A percentile compares a stretch with the other conserved stretches of the same genome.
These are phyloP conservation scores for Pelecanoides urinatrix DNA, from an alignment of 2,113 vertebrate genomes.

Conservation along the genomic window DNA sequence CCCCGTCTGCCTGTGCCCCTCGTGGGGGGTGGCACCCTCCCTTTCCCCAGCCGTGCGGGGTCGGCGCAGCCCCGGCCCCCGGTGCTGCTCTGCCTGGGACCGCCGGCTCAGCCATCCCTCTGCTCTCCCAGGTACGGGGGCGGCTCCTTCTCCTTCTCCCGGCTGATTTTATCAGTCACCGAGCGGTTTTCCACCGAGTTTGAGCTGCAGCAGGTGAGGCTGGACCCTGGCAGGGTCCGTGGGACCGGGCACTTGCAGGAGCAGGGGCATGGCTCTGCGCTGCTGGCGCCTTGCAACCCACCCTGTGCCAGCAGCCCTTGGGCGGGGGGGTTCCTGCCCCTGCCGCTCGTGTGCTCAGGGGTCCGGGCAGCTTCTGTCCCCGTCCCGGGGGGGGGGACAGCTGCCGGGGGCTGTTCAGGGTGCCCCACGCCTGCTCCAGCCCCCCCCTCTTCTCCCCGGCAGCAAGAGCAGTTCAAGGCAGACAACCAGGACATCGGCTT, in stretches of 20 bases:
- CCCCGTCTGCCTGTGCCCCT: fast-evolving
- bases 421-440: neutral
- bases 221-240: fast-evolving
- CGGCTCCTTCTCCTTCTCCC: conserved; percentile 87
- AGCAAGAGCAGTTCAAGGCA: conserved; percentile 84
- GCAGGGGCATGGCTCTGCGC: fast-evolving
- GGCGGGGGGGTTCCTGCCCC: neutral
- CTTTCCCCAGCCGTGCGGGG: neutral
- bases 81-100: fast-evolving
- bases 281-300: neutral
- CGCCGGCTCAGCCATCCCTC: neutral
- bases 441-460: neutral
- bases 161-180: conserved; percentile 75
- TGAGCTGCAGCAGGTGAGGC: conserved; percentile 85
- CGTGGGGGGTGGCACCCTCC: neutral
- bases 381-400: neutral
- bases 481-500: conserved; percentile 74
- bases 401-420: neutral
- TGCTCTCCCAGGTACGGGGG: conserved; percentile 80
- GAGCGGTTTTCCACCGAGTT: conserved; percentile 77
- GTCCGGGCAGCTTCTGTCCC: neutral
- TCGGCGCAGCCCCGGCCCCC: fast-evolving
- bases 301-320: neutral
- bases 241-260: fast-evolving
- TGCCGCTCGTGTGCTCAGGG: neutral